Percentiles rank a stretch among this genome's conserved stretches.
Evolutionary conservation across 2,113 vertebrate genomes (phyloP).

Genomic region (Etheostoma spectabile): DNA sequence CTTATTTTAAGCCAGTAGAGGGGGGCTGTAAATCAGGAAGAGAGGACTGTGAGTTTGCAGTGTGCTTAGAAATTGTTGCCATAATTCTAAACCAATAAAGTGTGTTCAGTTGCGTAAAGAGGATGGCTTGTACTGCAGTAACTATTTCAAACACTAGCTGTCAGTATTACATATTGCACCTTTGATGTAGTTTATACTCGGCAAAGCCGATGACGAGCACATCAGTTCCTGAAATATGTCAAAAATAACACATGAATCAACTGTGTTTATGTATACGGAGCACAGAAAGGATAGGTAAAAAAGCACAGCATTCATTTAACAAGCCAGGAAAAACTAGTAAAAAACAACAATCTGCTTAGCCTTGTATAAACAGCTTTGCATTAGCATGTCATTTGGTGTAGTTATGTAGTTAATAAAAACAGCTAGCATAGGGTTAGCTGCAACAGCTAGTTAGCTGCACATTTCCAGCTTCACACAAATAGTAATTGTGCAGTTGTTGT

Average conservation of each 20-base stretch:
- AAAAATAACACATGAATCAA: not conserved
- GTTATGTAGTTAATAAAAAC: conserved; percentile 12
- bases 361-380: not conserved
- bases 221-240: no score
- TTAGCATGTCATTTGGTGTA: not conserved
- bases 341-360: not conserved
- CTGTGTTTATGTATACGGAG: not conserved
- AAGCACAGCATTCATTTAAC: not conserved
- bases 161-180: no score
- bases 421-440: not conserved
- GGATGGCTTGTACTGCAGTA: no score
- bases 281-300: not conserved
- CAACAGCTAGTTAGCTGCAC: not conserved
- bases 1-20: no score
- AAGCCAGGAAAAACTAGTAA: not conserved
- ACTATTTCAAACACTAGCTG: no score
- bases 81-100: no score
- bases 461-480: not conserved
- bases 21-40: no score
- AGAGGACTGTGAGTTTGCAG: no score
- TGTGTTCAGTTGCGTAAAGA: no score
- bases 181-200: conserved; percentile 3
- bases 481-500: not conserved
- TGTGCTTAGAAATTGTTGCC: no score
- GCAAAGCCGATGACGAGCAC: not conserved